Evolutionary conservation across 2,888 invertebrate genomes (phyloP), one percentile per base, ranked within the genome.

Genomic region (Baronia brevicornis): DNA sequence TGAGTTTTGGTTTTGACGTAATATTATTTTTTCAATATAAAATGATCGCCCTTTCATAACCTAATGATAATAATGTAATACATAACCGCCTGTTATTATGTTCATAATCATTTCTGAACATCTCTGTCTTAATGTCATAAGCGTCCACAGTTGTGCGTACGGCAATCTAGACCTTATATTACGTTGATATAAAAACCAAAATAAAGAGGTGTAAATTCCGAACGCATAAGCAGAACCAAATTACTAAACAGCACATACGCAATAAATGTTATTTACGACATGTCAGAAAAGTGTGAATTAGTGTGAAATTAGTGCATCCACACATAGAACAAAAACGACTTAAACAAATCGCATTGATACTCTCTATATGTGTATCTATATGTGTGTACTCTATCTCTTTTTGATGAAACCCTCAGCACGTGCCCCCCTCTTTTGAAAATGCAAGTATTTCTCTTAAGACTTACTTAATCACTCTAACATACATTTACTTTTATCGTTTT

Each of bases 231-330:
- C n/a, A n/a, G 33, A 14, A 1, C 9, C 28, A 26, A 2, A 30
- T 25, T 10, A 25, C 8, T 2, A 13, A 9, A 13, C 21, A 4
- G 14, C n/a, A 3, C 10, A 13, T 15, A n/a, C 11, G 22, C 20
- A 27, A 25, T 28, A n/a, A n/a, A n/a, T 21, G 20, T 27, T 48
- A 51, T 50, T 57, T 56, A 43, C 38, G 46, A 51, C 44, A 53
- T 54, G 55, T 60, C 57, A 48, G 46, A 49, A 56, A 55, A 29
- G 50, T 43, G 46, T 48, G 53, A 54, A 51, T 48, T 46, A 25
- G 22, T 28, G 17, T 18, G 47, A 54, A 58, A 54, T 26, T 50
- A 61, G 53, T 51, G 33, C 24, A 33, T 27, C 18, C 18, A 28
- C 9, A n/a, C 21, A 8, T 13, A 14, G 26, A 11, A 9, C 15